Conservation (phyloP, 2,888 invertebrate species). For the Scaptomyza flava region DNA sequence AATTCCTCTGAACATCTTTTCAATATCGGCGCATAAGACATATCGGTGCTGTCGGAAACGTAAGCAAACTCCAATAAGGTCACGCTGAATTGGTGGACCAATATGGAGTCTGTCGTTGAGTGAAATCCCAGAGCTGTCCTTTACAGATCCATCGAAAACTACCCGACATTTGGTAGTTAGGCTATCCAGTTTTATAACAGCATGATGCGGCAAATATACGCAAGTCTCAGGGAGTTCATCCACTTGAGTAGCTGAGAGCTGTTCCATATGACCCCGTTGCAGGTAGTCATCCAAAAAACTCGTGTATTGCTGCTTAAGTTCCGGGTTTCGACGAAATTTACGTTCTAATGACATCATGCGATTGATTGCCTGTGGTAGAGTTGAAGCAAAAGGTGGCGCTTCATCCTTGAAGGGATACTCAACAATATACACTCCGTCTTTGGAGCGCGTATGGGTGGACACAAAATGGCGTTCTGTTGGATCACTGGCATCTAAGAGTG, state of each 20-base stretch:
- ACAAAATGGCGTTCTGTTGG: neutral
- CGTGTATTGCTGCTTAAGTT: neutral
- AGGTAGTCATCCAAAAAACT: too few relatives aligned
- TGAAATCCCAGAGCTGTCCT: too few relatives aligned
- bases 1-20: neutral
- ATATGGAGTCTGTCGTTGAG: too few relatives aligned
- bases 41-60: neutral
- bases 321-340: neutral
- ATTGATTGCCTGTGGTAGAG: neutral
- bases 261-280: neutral
- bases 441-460: neutral
- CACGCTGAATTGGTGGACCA: too few relatives aligned
- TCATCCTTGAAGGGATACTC: neutral
- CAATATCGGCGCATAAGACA: neutral
- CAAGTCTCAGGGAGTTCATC: neutral
- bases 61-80: too few relatives aligned
- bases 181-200: too few relatives aligned
- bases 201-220: too few relatives aligned
- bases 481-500: neutral
- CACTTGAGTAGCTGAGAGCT: neutral
- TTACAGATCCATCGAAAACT: too few relatives aligned
- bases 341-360: neutral
- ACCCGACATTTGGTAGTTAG: too few relatives aligned
- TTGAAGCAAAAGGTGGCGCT: neutral
- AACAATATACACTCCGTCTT: neutral